phyloP scores from a whole-genome alignment of 2,797 vertebrate genomes.

The Trachops cirrhosus region DNA sequence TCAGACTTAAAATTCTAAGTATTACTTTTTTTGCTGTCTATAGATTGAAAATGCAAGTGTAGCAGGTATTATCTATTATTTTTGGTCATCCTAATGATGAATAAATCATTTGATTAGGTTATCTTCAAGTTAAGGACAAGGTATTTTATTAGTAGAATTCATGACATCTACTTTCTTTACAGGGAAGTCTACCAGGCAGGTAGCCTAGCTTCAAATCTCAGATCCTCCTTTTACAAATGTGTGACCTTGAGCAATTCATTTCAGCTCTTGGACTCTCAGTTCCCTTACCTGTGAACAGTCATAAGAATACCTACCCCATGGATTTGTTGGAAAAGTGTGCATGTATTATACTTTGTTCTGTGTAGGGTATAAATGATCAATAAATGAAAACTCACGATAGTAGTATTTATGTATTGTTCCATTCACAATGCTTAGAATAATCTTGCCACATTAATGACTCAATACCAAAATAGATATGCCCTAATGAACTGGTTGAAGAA shows the following conservation, averaged over 20 bases:
- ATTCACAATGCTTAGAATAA: neutral
- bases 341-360: neutral
- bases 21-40: neutral
- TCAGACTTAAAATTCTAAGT: slow-evolving; percentile 22
- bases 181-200: neutral
- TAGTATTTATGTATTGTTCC: neutral
- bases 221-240: neutral
- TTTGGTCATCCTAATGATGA: neutral
- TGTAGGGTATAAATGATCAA: neutral
- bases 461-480: neutral
- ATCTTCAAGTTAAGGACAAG: neutral
- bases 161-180: neutral
- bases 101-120: neutral
- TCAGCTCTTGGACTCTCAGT: neutral
- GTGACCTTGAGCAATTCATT: neutral
- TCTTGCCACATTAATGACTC: neutral
- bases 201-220: neutral
- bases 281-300: neutral
- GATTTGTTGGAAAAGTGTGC: neutral
- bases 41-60: neutral
- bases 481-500: neutral
- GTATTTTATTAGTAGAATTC: neutral
- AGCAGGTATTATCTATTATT: neutral
- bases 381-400: neutral
- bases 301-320: neutral